A percentile compares a stretch with the other conserved stretches of the same genome.
These are phyloP conservation scores for Syngnathus rostellatus DNA, from an alignment of 2,797 vertebrate genomes.

Conservation along the genomic window DNA sequence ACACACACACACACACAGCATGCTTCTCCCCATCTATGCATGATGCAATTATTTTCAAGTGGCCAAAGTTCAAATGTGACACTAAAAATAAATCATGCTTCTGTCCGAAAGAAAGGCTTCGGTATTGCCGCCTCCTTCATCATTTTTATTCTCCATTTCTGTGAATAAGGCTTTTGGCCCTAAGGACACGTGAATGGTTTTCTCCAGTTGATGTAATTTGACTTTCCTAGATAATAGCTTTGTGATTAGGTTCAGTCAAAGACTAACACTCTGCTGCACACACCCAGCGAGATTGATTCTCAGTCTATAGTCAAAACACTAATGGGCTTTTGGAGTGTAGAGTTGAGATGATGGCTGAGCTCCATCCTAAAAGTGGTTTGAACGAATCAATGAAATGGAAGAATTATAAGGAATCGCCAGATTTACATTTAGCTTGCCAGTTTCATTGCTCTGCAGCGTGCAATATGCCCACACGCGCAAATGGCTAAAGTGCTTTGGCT, in stretches of 20 bases:
- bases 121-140: slow-evolving; percentile 6
- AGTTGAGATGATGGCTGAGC: background rate
- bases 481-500: background rate
- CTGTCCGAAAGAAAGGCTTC: slow-evolving; percentile 24
- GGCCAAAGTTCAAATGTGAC: slow-evolving; percentile 42
- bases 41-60: slow-evolving; percentile 32
- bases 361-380: background rate
- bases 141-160: background rate
- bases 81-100: slow-evolving; percentile 27
- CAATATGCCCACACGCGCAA: background rate
- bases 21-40: slow-evolving; percentile 14
- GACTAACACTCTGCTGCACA: slow-evolving; percentile 3
- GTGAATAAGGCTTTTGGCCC: background rate
- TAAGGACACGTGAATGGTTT: background rate
- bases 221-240: slow-evolving; percentile 41
- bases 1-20: background rate
- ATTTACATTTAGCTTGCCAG: background rate
- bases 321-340: slow-evolving; percentile 1
- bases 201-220: background rate
- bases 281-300: background rate
- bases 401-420: background rate
- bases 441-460: too few relatives aligned
- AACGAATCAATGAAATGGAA: slow-evolving; percentile 1
- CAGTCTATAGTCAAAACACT: background rate
- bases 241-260: slow-evolving; percentile 41